Base-by-base conservation (phyloP, 2,888 invertebrate species). In the Harpalus rubripes region DNA sequence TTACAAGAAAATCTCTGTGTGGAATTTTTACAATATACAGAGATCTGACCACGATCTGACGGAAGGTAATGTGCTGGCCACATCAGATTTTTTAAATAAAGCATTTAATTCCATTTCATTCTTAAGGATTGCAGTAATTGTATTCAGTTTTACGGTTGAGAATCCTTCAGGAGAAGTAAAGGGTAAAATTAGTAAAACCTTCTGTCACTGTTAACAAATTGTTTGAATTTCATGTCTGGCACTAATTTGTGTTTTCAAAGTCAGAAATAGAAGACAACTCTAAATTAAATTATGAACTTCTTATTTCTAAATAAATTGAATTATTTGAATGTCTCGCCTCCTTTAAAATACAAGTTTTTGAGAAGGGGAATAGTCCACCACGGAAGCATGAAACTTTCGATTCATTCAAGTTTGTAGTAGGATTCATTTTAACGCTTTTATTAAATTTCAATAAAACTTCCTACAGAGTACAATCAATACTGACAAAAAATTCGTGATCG, bases 241-340 rank as follows among this genome's bases (percentile, higher is more conserved):
- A 16, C 44, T 44, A 74, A 74, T 74, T 74, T 74, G 72, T 74
- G 41, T 18, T 74, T 63, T 74, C 15, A n/a, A 74, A 44, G 72
- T 74, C 72, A 74, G 18, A 74, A 74, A 74, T 44, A 74, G 72
- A 68, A 18, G 63, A 59, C 59, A 59, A 16, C 18, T 41, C 72
- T 74, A 74, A 74, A 74, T 74, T 74, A 74, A 74, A 74, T 74
- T 41, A 74, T 74, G 52, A 74, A 74, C 41, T 74, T 74, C 72
- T 74, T 44, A 74, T 74, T 74, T 8, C 44, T 15, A 74, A 74
- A 74, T 44, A 18, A 74, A 74, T 74, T 74, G 7, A 44, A 74
- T 74, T 44, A 68, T 68, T 74, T 44, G 44, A 44, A 12, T 74
- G 44, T 44, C 72, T 74, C 41, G 7, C 18, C 16, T 44, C 15